phyloP scores from a whole-genome alignment of 2,113 vertebrate genomes.

The Otus sunia region DNA sequence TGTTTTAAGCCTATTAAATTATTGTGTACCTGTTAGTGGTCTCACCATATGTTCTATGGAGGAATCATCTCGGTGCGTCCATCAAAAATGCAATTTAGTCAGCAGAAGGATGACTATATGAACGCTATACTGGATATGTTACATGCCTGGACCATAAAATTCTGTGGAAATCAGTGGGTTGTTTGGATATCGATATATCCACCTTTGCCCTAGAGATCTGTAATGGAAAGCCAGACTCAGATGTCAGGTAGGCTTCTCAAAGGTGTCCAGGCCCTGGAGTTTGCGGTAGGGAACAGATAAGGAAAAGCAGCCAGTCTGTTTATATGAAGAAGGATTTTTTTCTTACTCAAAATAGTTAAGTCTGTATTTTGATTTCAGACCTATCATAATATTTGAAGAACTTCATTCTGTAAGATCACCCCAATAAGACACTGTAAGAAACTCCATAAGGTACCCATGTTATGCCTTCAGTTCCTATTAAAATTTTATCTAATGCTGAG shows the following conservation, averaged over 20 bases:
- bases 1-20: neutral
- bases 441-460: neutral
- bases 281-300: neutral
- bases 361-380: neutral
- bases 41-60: neutral
- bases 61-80: neutral
- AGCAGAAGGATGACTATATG: neutral
- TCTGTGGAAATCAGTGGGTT: neutral
- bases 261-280: neutral
- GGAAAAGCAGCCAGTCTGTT: neutral
- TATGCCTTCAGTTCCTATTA: neutral
- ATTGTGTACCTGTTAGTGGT: neutral
- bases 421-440: neutral
- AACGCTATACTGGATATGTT: accelerated
- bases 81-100: neutral
- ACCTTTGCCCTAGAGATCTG: neutral
- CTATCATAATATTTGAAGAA: accelerated
- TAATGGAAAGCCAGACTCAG: neutral
- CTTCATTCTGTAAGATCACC: neutral
- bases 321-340: neutral
- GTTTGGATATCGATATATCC: neutral
- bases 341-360: neutral
- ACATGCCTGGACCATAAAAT: neutral
- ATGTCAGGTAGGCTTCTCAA: neutral
- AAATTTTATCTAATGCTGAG: constrained; percentile 4